Conservation (phyloP, 2,888 invertebrate genomes). For the Buathra laborator region DNA sequence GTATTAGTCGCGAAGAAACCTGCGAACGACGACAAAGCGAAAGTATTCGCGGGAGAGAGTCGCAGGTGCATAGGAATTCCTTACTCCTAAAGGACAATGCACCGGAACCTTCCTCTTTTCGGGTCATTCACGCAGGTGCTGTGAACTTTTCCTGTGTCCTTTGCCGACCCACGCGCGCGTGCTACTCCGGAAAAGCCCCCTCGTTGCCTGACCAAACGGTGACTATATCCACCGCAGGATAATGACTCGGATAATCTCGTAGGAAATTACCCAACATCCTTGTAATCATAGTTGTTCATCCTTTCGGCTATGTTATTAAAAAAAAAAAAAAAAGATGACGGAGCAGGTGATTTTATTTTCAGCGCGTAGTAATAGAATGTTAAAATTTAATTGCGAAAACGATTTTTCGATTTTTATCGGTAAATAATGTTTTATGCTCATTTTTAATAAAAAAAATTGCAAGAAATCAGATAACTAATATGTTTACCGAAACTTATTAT, state of each 20-base stretch:
- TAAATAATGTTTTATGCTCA: too few relatives aligned
- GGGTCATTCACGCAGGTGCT: conserved; percentile 58
- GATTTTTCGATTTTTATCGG: too few relatives aligned
- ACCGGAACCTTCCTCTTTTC: conserved; percentile 60
- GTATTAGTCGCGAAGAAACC: conserved; percentile 53
- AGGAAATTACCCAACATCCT: conserved; percentile 51
- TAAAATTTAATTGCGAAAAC: too few relatives aligned
- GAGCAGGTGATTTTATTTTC: conserved; percentile 54
- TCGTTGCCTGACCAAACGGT: conserved; percentile 20
- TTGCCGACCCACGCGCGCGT: conserved; percentile 17
- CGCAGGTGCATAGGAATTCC: conserved; percentile 70
- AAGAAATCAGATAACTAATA: too few relatives aligned
- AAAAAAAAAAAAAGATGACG: conserved; percentile 35
- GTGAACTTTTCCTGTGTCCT: conserved; percentile 44
- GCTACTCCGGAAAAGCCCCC: conserved; percentile 36
- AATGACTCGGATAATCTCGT: conserved; percentile 61
- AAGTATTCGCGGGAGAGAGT: conserved; percentile 72
- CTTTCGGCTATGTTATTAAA: conserved; percentile 53
- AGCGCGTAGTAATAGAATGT: too few relatives aligned
- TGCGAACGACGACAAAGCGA: conserved; percentile 62
- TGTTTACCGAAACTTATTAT: too few relatives aligned
- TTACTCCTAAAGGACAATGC: conserved; percentile 27
- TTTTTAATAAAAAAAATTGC: too few relatives aligned
- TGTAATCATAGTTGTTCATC: conserved; percentile 51
- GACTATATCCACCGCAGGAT: conserved; percentile 57